Conservation (phyloP, 2,888 invertebrate species). For the Coleophora flavipennella region DNA sequence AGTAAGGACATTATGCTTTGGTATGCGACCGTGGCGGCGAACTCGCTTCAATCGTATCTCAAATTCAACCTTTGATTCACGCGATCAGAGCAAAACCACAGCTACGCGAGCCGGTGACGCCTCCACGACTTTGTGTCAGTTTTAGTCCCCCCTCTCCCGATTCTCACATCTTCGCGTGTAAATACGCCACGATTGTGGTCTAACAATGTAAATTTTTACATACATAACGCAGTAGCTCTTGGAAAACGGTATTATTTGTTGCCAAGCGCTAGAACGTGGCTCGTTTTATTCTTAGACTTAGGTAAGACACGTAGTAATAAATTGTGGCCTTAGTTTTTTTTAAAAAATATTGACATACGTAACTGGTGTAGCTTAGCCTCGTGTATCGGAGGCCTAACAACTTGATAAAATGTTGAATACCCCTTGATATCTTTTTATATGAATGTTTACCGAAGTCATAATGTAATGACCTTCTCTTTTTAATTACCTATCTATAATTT, state of each 20-base stretch:
- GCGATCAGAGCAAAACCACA: too few relatives aligned
- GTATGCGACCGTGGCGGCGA: slow-evolving; percentile 19
- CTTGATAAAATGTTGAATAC: slow-evolving; percentile 23
- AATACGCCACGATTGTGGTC: slow-evolving; percentile 35
- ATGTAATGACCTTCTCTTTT: slow-evolving; percentile 52
- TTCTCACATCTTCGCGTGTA: slow-evolving; percentile 30
- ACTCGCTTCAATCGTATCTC: not conserved
- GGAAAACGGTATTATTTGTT: slow-evolving; percentile 19
- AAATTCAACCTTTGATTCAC: too few relatives aligned
- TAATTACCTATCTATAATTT: slow-evolving; percentile 39
- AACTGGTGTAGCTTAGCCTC: slow-evolving; percentile 21
- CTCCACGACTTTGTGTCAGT: slow-evolving; percentile 9
- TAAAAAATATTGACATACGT: slow-evolving; percentile 42
- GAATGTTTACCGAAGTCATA: slow-evolving; percentile 55
- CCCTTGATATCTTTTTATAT: slow-evolving; percentile 51
- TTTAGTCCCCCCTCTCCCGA: slow-evolving; percentile 16
- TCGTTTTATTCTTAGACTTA: slow-evolving; percentile 38
- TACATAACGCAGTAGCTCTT: slow-evolving; percentile 20
- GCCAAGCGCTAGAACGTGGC: slow-evolving; percentile 33
- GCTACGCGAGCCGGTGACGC: too few relatives aligned
- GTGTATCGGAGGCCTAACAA: slow-evolving; percentile 29
- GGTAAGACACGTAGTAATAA: slow-evolving; percentile 56
- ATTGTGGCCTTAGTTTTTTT: slow-evolving; percentile 62
- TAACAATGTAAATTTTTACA: slow-evolving; percentile 29
- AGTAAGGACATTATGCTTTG: slow-evolving; percentile 43